These are phyloP conservation scores for Phalacrocorax pelagicus DNA, from an alignment of 2,113 vertebrate genomes.

Conservation along the genomic window DNA sequence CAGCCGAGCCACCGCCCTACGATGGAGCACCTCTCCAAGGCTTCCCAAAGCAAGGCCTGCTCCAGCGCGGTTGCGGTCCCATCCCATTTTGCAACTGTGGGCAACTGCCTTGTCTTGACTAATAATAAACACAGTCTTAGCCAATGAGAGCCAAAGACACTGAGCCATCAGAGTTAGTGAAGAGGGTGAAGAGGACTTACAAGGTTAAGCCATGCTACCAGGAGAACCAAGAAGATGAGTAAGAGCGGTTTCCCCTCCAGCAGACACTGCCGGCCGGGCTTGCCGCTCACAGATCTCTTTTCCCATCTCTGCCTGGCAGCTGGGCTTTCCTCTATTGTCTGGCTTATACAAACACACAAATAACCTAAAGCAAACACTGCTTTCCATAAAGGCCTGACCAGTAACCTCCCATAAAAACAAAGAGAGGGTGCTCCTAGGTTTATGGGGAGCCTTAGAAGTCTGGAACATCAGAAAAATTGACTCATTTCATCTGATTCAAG, in stretches of 20 bases:
- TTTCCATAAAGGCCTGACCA: neutral
- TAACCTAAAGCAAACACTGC: neutral
- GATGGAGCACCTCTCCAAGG: neutral
- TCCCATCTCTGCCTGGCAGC: neutral
- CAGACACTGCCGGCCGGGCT: fast-evolving
- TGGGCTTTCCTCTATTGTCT: neutral
- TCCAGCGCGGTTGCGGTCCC: neutral
- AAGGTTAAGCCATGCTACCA: neutral
- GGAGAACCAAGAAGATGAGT: neutral
- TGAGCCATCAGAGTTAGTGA: neutral
- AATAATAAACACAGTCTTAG: neutral
- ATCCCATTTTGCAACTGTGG: neutral
- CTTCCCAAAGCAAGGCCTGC: neutral
- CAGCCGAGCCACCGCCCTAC: fast-evolving
- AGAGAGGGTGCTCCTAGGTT: neutral
- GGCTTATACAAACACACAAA: neutral
- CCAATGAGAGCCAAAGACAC: neutral
- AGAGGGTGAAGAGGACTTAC: neutral
- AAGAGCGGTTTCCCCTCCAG: neutral
- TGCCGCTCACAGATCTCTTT: neutral
- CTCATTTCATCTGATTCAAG: neutral
- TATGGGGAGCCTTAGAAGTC: neutral
- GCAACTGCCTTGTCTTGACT: neutral
- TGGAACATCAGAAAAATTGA: neutral
- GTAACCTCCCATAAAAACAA: neutral